Conservation (phyloP, 2,888 invertebrate genomes). For the Caenorhabditis zanzibari region DNA sequence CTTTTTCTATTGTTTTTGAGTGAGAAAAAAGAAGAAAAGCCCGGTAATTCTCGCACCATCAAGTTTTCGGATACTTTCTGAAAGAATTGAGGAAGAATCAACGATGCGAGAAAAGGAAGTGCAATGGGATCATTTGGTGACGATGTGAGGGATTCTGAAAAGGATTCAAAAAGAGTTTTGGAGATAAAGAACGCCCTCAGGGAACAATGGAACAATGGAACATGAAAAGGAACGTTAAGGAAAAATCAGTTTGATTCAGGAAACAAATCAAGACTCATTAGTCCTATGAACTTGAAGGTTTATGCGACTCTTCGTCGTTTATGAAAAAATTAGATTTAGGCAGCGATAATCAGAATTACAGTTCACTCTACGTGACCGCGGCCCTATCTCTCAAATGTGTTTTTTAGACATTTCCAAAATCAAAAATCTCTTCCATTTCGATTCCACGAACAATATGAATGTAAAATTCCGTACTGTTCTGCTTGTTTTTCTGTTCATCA, state of each 20-base stretch:
- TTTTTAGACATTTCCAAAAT: not conserved
- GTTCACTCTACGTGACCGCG: too few species aligned
- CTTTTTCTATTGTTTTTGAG: conserved; percentile 38
- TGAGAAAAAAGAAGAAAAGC: conserved; percentile 14
- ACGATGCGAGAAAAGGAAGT: conserved; percentile 26
- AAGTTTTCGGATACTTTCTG: conserved; percentile 32
- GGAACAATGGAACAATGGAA: conserved; percentile 4
- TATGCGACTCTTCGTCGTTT: too few species aligned
- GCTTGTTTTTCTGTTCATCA: conserved; percentile 57
- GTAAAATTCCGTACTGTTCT: conserved; percentile 53
- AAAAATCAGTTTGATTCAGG: too few species aligned
- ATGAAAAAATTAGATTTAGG: too few species aligned
- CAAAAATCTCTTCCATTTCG: not conserved
- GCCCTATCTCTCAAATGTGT: too few species aligned
- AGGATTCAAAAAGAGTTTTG: not conserved
- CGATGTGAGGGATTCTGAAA: conserved; percentile 1
- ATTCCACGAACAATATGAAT: conserved; percentile 21
- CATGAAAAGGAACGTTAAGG: not conserved
- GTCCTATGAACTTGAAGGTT: too few species aligned
- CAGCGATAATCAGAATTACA: too few species aligned
- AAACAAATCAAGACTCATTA: too few species aligned
- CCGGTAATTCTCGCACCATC: conserved; percentile 43
- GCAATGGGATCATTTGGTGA: conserved; percentile 48
- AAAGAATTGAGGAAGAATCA: conserved; percentile 36
- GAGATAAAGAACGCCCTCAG: conserved; percentile 10